Evolutionary conservation across 2,113 vertebrate species (phyloP).

Genomic region (Candoia aspera): DNA sequence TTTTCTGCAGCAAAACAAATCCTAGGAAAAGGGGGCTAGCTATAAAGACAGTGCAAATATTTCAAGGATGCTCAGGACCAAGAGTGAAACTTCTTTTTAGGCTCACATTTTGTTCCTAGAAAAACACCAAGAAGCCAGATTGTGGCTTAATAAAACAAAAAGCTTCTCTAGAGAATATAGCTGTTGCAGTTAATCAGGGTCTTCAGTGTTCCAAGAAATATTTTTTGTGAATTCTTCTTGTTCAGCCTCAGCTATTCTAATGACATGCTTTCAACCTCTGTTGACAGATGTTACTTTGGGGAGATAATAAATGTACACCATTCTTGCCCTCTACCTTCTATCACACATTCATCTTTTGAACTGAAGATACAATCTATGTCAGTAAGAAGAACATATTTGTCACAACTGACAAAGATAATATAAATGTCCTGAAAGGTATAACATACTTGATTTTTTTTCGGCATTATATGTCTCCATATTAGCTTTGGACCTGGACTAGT

Average conservation of each 20-base stretch:
- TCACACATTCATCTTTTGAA: not conserved
- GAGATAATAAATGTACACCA: not conserved
- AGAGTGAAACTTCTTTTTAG: not conserved
- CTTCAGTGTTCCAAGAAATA: not conserved
- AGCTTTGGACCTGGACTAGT: not conserved
- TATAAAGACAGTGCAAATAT: not conserved
- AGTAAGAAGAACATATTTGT: not conserved
- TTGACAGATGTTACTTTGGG: conserved; percentile 1
- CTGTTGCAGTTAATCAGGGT: not conserved
- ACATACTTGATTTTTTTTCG: not conserved
- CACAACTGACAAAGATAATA: not conserved
- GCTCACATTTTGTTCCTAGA: not conserved
- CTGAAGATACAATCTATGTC: not conserved
- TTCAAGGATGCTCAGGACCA: not conserved
- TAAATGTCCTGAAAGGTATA: not conserved
- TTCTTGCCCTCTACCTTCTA: not conserved
- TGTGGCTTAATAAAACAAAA: not conserved
- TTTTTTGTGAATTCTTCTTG: not conserved
- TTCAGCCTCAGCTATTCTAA: not conserved
- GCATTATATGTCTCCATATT: not conserved
- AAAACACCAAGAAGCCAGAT: not conserved
- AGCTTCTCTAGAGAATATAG: not conserved
- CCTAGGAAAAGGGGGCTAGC: too few species aligned
- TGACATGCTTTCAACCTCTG: not conserved
- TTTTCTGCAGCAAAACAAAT: not conserved